phyloP scores from a whole-genome alignment of 2,113 vertebrate genomes.

The Struthidea cinerea region DNA sequence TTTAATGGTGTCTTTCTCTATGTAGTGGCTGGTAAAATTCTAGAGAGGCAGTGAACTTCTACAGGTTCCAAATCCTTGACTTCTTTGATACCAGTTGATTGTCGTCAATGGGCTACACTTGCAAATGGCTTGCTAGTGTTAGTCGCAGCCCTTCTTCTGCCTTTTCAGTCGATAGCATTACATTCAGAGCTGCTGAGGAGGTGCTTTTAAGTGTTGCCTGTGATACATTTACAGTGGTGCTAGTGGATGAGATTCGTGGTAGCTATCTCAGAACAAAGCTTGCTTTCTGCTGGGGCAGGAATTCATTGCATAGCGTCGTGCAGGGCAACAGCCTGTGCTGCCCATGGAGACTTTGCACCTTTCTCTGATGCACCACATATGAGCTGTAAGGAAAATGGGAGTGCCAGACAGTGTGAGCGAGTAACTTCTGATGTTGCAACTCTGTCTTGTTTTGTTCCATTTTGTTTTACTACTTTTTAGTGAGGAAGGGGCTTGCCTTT shows the following conservation, averaged over 20 bases:
- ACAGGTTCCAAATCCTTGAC: not conserved
- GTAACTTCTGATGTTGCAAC: constrained; percentile 37
- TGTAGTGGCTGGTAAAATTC: not conserved
- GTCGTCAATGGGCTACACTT: not conserved
- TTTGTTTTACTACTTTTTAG: not conserved
- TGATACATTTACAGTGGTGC: not conserved
- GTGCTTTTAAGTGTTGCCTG: not conserved
- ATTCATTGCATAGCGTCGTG: not conserved
- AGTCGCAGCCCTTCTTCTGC: not conserved
- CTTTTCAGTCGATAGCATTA: not conserved
- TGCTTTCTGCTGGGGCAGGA: not conserved
- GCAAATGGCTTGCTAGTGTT: not conserved
- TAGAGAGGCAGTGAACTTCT: not conserved
- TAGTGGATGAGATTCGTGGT: not conserved
- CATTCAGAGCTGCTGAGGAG: not conserved
- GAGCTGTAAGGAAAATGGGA: not conserved
- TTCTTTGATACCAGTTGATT: not conserved
- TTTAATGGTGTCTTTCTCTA: not conserved
- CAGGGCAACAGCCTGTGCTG: not conserved
- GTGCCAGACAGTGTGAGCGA: not conserved
- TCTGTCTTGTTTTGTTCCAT: constrained; percentile 2
- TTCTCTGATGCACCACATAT: not conserved
- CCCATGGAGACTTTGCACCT: not conserved
- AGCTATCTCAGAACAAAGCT: not conserved
- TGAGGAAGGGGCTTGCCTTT: not conserved